phyloP scores from a whole-genome alignment of 2,888 invertebrate species.

The Rhabditophanes sp. region DNA sequence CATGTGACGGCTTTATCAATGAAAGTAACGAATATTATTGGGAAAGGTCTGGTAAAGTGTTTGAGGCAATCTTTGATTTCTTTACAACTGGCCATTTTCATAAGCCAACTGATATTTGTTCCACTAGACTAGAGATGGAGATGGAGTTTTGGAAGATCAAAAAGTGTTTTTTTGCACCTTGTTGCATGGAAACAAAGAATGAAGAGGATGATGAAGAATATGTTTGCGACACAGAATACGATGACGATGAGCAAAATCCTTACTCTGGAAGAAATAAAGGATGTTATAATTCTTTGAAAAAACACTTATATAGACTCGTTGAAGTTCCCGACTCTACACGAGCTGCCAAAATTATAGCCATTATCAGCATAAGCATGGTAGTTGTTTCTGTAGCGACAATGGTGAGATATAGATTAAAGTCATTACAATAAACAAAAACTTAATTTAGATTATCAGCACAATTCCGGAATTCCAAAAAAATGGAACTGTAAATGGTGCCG shows the following conservation, averaged over 20 bases:
- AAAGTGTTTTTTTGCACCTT: conserved; percentile 19
- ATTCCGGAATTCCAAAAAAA: too few species aligned
- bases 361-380: too few species aligned
- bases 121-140: conserved; percentile 34
- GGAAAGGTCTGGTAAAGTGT: conserved; percentile 15
- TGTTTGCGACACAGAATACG: too few species aligned
- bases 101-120: conserved; percentile 40
- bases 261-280: background rate
- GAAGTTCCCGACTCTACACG: too few species aligned
- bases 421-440: too few species aligned
- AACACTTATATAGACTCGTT: too few species aligned
- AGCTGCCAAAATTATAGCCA: too few species aligned
- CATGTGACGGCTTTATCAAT: conserved; percentile 26
- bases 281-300: too few species aligned
- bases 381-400: too few species aligned
- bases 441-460: too few species aligned
- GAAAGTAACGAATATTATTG: conserved; percentile 36
- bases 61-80: background rate
- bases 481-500: too few species aligned
- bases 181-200: conserved; percentile 16
- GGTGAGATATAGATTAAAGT: too few species aligned
- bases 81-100: conserved; percentile 25
- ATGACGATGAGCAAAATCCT: background rate
- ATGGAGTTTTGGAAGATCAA: conserved; percentile 40
- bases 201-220: background rate